These are phyloP conservation scores for Scaptomyza reducta DNA, from an alignment of 2,888 invertebrate species.

Conservation along the genomic window DNA sequence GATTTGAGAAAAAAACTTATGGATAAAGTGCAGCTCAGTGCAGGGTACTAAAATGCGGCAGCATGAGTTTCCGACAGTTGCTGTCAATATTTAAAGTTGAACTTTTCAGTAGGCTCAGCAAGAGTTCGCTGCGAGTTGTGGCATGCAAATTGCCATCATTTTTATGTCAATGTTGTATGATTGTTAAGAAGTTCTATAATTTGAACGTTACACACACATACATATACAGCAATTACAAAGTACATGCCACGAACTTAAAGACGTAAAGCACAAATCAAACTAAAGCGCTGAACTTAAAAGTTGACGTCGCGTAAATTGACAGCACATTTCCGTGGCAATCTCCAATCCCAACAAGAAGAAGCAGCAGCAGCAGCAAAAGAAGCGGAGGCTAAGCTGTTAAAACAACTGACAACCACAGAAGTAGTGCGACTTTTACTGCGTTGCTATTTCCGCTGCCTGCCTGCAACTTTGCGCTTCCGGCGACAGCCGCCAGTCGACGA, in stretches of 20 bases:
- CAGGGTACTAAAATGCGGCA: slow-evolving; percentile 28
- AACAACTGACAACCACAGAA: slow-evolving; percentile 80
- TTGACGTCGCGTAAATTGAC: slow-evolving; percentile 69
- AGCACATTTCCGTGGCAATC: slow-evolving; percentile 75
- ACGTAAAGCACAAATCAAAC: slow-evolving; percentile 58
- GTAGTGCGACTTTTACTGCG: slow-evolving; percentile 80
- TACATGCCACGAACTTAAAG: slow-evolving; percentile 29
- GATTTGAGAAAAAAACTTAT: slow-evolving; percentile 7
- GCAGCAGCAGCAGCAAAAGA: neutral
- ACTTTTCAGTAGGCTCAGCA: slow-evolving; percentile 19
- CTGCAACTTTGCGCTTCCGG: slow-evolving; percentile 74
- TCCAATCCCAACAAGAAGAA: slow-evolving; percentile 14
- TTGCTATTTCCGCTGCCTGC: slow-evolving; percentile 65
- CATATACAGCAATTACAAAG: slow-evolving; percentile 31
- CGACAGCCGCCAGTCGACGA: slow-evolving; percentile 78
- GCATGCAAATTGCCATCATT: slow-evolving; percentile 12
- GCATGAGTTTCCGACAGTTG: slow-evolving; percentile 54
- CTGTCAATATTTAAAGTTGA: slow-evolving; percentile 60
- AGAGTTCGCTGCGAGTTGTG: slow-evolving; percentile 8
- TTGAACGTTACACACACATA: slow-evolving; percentile 12
- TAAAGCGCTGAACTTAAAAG: slow-evolving; percentile 51
- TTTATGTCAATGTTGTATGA: slow-evolving; percentile 29
- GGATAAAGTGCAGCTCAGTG: slow-evolving; percentile 4
- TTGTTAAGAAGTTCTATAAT: slow-evolving; percentile 33
- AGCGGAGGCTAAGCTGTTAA: slow-evolving; percentile 70